Conservation (phyloP, 2,797 vertebrate species). For the Eulemur coronatus region DNA sequence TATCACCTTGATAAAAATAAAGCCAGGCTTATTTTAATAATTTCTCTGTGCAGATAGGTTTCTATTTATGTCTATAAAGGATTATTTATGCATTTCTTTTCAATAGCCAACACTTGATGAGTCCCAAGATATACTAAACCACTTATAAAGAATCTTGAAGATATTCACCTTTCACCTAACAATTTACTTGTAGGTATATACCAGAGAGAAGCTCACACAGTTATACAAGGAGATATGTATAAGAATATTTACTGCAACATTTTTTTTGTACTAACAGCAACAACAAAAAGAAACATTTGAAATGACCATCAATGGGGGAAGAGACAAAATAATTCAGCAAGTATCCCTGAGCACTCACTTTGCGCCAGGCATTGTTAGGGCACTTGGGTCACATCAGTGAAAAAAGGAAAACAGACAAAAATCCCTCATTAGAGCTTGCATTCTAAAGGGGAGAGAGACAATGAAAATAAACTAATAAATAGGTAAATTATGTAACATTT, state of each 20-base stretch:
- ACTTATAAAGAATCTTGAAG: not conserved
- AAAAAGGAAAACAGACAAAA: not conserved
- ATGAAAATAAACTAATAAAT: not conserved
- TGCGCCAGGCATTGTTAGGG: not conserved
- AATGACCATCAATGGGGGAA: not conserved
- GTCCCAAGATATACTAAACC: not conserved
- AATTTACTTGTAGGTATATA: not conserved
- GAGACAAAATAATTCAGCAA: not conserved
- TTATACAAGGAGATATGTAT: accelerated
- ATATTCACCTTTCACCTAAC: not conserved
- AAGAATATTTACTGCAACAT: not conserved
- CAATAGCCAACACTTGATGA: not conserved
- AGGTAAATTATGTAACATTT: not conserved
- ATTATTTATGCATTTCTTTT: not conserved
- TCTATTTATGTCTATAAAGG: not conserved
- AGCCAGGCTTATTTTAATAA: not conserved
- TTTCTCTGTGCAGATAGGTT: not conserved
- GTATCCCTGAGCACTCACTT: not conserved
- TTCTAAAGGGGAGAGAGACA: not conserved
- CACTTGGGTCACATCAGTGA: not conserved
- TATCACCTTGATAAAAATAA: not conserved
- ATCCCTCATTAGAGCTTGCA: not conserved
- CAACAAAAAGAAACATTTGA: not conserved
- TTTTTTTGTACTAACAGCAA: not conserved
- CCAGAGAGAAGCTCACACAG: not conserved